Conservation (phyloP, 1,140 invertebrate genomes). For the Wasmannia auropunctata region DNA sequence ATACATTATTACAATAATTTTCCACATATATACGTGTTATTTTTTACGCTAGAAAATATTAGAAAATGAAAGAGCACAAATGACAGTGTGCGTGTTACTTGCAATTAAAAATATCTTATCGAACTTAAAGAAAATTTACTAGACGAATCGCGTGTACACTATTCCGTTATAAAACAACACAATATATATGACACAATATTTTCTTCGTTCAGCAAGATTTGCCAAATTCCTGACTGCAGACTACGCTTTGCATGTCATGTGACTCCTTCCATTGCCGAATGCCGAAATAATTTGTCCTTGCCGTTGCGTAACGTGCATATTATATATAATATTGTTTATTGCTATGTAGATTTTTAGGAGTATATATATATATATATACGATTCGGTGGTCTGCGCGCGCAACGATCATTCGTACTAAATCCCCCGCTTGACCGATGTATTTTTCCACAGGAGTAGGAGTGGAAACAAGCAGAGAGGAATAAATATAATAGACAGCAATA, state of each 20-base stretch:
- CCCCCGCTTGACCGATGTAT: background rate
- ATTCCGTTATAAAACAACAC: background rate
- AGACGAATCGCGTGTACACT: background rate
- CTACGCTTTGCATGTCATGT: background rate
- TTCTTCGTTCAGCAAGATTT: background rate
- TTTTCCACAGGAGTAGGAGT: background rate
- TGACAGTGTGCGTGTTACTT: background rate
- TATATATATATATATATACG: too few relatives aligned
- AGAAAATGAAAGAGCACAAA: background rate
- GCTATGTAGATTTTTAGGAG: background rate
- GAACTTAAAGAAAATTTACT: background rate
- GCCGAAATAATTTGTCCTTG: background rate
- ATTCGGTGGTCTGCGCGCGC: background rate
- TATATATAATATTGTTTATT: constrained; percentile 6
- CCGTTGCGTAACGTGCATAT: background rate
- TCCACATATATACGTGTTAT: background rate
- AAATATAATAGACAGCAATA: background rate
- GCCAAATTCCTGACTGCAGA: background rate
- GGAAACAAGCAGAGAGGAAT: background rate
- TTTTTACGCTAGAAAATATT: background rate
- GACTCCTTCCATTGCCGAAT: background rate
- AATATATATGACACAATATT: background rate
- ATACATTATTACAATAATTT: background rate
- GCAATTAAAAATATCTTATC: constrained; percentile 8
- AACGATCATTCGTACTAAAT: background rate